Evolutionary conservation across 2,888 invertebrate species (phyloP).

Genomic region (Diaprepes abbreviatus): DNA sequence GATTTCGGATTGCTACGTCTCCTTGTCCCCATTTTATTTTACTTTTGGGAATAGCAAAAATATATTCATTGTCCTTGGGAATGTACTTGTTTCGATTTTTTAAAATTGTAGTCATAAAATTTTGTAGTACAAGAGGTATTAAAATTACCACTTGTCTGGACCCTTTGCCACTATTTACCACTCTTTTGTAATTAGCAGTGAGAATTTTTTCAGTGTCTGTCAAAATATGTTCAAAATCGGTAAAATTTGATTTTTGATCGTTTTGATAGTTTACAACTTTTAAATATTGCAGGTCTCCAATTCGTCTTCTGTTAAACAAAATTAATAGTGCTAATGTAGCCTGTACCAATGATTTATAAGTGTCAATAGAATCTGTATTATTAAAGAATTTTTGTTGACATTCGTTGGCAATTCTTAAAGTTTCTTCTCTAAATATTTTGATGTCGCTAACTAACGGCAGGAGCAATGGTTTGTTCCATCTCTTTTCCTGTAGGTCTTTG

Average conservation of each 20-base stretch:
- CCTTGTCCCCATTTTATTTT: slow-evolving; percentile 55
- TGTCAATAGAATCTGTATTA: too few species aligned
- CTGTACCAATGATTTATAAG: slow-evolving; percentile 46
- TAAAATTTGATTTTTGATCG: too few species aligned
- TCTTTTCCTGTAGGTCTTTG: too few species aligned
- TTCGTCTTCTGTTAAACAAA: slow-evolving; percentile 43
- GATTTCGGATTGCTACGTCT: slow-evolving; percentile 53
- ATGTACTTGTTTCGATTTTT: slow-evolving; percentile 51
- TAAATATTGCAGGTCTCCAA: background rate
- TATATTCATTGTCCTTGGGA: slow-evolving; percentile 55
- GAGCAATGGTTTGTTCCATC: slow-evolving; percentile 54
- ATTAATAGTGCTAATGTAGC: slow-evolving; percentile 50
- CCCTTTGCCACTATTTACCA: slow-evolving; percentile 55
- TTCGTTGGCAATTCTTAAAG: slow-evolving; percentile 41
- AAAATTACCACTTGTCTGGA: slow-evolving; percentile 52
- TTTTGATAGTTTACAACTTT: too few species aligned
- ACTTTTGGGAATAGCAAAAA: slow-evolving; percentile 55
- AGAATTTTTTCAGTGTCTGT: slow-evolving; percentile 43
- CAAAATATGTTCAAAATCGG: slow-evolving; percentile 32
- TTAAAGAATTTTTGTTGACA: too few species aligned
- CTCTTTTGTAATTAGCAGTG: slow-evolving; percentile 52
- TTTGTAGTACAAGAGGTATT: too few species aligned
- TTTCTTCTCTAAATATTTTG: slow-evolving; percentile 51
- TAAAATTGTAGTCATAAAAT: background rate
- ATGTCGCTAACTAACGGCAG: slow-evolving; percentile 53